Percentiles rank a stretch among this genome's conserved stretches.
phyloP scores from a whole-genome alignment of 2,888 invertebrate genomes.

The Apodemia duryi region DNA sequence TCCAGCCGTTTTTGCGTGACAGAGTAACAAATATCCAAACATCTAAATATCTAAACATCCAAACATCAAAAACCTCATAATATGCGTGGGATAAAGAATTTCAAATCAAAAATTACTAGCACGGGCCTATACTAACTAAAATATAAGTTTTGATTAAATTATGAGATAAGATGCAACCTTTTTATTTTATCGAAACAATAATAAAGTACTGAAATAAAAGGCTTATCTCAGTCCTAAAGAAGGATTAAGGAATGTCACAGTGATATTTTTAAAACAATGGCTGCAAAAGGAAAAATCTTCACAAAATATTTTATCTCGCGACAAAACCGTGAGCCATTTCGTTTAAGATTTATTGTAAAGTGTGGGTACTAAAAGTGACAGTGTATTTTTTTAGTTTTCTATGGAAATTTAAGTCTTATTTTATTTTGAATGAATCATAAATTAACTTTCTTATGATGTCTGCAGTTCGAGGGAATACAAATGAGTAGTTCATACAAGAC shows the following conservation, averaged over 20 bases:
- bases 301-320: conserved; percentile 9
- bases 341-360: not conserved
- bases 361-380: not conserved
- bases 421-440: not conserved
- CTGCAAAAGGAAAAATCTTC: not conserved
- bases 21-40: too few relatives aligned
- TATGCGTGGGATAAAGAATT: too few relatives aligned
- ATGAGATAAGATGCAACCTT: not conserved
- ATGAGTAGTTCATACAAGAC: too few relatives aligned
- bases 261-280: conserved; percentile 1
- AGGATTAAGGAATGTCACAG: not conserved
- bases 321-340: not conserved
- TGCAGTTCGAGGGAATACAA: not conserved
- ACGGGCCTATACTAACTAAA: too few relatives aligned
- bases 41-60: too few relatives aligned
- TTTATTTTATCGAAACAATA: not conserved
- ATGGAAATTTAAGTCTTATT: not conserved
- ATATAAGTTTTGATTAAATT: too few relatives aligned
- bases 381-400: not conserved
- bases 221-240: not conserved
- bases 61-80: too few relatives aligned
- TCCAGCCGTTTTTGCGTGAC: too few relatives aligned
- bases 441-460: not conserved
- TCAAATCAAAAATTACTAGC: too few relatives aligned
- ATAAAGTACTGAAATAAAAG: not conserved